Percentiles rank a stretch among this genome's conserved stretches.
phyloP scores from a whole-genome alignment of 2,888 invertebrate species.

The Acrobasis repandana region DNA sequence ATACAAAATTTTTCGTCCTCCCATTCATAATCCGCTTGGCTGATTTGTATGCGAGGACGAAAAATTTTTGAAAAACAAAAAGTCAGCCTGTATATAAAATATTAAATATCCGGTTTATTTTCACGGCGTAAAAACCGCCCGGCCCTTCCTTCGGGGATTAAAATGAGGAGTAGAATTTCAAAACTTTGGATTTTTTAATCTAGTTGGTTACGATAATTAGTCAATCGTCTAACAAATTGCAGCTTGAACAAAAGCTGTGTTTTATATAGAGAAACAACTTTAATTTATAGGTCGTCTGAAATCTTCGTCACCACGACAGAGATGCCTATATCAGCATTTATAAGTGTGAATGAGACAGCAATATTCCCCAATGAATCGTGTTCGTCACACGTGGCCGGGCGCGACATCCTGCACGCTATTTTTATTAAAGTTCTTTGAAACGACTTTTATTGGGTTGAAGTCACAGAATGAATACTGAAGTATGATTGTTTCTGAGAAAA shows the following conservation, averaged over 20 bases:
- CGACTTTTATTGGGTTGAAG: constrained; percentile 41
- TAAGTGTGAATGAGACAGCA: constrained; percentile 31
- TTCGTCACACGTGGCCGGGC: constrained; percentile 47
- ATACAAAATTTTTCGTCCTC: too few relatives aligned
- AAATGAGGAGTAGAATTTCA: too few relatives aligned
- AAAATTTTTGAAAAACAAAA: too few relatives aligned
- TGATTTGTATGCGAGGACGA: too few relatives aligned
- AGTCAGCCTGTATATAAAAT: too few relatives aligned
- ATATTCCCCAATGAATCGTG: constrained; percentile 37
- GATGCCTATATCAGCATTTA: constrained; percentile 23
- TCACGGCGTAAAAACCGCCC: too few relatives aligned
- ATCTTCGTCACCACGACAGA: constrained; percentile 23
- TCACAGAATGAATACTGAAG: constrained; percentile 23
- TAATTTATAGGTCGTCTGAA: constrained; percentile 18
- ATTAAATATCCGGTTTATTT: too few relatives aligned
- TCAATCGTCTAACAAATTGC: too few relatives aligned
- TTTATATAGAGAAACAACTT: neutral
- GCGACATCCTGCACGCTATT: constrained; percentile 46
- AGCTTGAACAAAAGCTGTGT: neutral
- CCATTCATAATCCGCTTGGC: too few relatives aligned
- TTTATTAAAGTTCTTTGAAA: constrained; percentile 55
- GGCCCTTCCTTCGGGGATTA: too few relatives aligned
- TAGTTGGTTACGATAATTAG: too few relatives aligned
- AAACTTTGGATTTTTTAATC: too few relatives aligned
- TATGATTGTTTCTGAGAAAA: constrained; percentile 18